Base-by-base conservation (phyloP, 2,888 invertebrate species). In the Phortica okadai region DNA sequence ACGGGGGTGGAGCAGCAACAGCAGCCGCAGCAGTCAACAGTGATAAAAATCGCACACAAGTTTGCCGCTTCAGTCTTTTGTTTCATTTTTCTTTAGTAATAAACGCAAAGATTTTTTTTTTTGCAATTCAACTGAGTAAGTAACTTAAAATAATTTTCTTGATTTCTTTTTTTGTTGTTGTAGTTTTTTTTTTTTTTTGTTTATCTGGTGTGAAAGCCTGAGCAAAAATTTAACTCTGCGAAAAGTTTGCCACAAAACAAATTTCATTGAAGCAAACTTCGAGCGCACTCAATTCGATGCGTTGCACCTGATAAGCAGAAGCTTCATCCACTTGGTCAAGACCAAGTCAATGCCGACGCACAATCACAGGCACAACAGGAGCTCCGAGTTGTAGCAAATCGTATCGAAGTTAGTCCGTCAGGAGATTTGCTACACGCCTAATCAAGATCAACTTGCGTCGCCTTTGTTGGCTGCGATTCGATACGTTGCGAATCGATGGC, bases 271-370 rank as follows among this genome's bases (percentile, higher is more conserved):
- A 80, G 77, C 79, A 14, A 11, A 14, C 50, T 0, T 6, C 1
- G 66, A 16, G n/a, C 78, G 76, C 79, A 76, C 74, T 74, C 58
- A 79, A 77, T 73, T 84, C 81, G 85, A 85, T 85, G 87, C 84
- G 87, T 85, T 85, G 88, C 85, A 85, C 85, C 85, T 85, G 85
- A 85, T 85, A 85, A 85, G 74, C 50, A 62, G 76, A 67, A 41
- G 64, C 73, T 62, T 62, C 21, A 16, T 58, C 59, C 76, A 69
- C 76, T 79, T 77, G 77, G 76, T 72, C 33, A 33, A 33, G 77
- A 80, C 79, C 74, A 76, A 79, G 77, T 79, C 84, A 85, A 79
- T 85, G 79, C n/a, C 56, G 33, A 33, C 33, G 33, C 33, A 33
- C 33, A 33, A 33, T 5, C 2, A 33, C 33, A 33, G 4, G 3